Conservation (phyloP, 92 coral and sea anemone species). For the Porites cylindrica region DNA sequence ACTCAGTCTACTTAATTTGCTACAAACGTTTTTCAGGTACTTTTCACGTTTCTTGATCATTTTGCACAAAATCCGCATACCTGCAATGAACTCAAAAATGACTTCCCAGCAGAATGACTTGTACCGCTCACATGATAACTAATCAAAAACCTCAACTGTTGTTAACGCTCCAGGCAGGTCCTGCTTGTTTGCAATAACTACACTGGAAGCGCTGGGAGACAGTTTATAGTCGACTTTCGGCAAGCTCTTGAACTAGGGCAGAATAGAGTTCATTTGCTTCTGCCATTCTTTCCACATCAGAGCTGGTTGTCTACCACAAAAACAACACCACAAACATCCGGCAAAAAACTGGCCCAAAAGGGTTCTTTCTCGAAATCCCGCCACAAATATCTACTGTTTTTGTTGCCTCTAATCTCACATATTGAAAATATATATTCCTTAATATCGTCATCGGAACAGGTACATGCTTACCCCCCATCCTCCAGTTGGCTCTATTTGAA, state of each 20-base stretch:
- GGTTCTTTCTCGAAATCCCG: no score
- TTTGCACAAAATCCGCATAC: neutral
- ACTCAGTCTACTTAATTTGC: no score
- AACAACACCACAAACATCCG: neutral
- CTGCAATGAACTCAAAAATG: neutral
- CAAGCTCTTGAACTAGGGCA: conserved; percentile 70
- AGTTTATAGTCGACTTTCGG: conserved; percentile 65
- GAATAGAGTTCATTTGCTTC: neutral
- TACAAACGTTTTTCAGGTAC: neutral
- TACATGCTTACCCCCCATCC: conserved; percentile 77
- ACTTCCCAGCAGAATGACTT: neutral
- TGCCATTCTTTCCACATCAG: neutral
- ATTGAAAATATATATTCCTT: no score
- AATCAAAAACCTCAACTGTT: neutral
- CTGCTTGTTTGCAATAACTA: neutral
- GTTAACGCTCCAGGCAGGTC: neutral
- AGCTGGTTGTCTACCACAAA: neutral
- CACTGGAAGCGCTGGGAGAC: conserved; percentile 55
- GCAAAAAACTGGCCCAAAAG: no score
- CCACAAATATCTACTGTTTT: no score
- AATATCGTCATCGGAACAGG: conserved; percentile 49
- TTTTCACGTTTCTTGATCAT: neutral
- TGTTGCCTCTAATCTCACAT: no score
- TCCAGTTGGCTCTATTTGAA: conserved; percentile 82
- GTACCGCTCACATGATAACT: conserved; percentile 17